Base-by-base conservation (phyloP, 1,140 invertebrate species). In the Polypedilum pembai region DNA sequence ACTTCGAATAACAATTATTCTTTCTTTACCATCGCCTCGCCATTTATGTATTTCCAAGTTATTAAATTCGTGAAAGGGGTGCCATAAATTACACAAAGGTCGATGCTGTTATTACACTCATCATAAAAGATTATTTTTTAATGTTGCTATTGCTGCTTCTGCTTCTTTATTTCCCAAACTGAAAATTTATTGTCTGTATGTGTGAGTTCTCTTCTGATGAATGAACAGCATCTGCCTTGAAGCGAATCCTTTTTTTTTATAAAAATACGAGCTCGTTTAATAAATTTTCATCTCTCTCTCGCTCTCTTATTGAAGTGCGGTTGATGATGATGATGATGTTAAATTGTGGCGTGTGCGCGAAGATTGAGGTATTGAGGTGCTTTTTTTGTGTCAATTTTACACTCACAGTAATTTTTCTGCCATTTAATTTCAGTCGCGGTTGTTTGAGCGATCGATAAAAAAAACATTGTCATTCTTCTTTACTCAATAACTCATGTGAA, bases 1-100 rank as follows among this genome's bases (percentile, higher is more conserved):
- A 12, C 45, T 56, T 56, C n/a, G 45, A 56, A 56, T n/a, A 56
- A 56, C 45, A 56, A 56, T 56, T 56, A 56, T 56, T 45, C 12
- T 56, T 33, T 33, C 24, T 33, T 5, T 33, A 33, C 24, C 24
- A 33, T 33, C 24, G 24, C 24, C 5, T 33, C 24, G 24, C 24
- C 24, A 33, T 33, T 33, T 33, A 5, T 33, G 24, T 33, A 3
- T 56, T 56, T 56, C 45, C 45, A 56, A 56, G 45, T 56, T 56
- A 56, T 56, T 56, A 56, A 56, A 56, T 56, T n/a, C n/a, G 45
- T 12, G 3, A 56, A 56, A 56, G 45, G 45, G 45, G 45, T 56
- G 45, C 7, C 10, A 56, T 56, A 56, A 56, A 56, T 56, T 56
- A 56, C 12, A 56, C 45, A 56, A 56, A 56, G 45, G 45, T 56